Conservation (phyloP, 2,113 vertebrate species). For the Nesogale talazaci region DNA sequence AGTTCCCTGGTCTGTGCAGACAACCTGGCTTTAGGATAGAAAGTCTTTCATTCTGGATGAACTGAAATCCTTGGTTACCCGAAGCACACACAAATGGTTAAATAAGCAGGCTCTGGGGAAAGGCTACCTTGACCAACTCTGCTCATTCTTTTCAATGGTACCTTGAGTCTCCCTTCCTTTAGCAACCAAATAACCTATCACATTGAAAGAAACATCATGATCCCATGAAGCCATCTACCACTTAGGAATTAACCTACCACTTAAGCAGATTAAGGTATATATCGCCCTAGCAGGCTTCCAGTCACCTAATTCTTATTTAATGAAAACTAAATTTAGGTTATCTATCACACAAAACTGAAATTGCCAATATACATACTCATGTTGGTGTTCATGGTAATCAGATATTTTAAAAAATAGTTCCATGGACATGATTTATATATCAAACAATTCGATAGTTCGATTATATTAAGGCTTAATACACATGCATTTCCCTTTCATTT, state of each 20-base stretch:
- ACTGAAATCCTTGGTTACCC: not conserved
- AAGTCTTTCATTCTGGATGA: not conserved
- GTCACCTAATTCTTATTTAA: not conserved
- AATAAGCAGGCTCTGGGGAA: not conserved
- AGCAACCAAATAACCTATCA: not conserved
- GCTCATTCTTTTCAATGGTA: not conserved
- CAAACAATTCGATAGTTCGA: too few species aligned
- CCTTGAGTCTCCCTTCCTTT: not conserved
- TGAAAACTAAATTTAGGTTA: constrained; percentile 39
- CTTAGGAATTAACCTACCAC: not conserved
- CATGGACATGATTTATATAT: too few species aligned
- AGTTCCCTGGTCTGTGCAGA: not conserved
- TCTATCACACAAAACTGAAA: constrained; percentile 12
- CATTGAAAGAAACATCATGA: not conserved
- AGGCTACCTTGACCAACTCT: not conserved
- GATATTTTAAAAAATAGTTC: not conserved
- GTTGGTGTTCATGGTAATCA: not conserved
- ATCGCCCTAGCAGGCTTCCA: not conserved
- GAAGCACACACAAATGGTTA: not conserved
- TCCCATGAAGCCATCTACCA: not conserved
- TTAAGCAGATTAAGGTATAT: not conserved
- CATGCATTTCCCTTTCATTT: too few species aligned
- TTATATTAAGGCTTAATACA: too few species aligned
- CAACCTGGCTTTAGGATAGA: not conserved
- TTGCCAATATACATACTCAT: not conserved